Evolutionary conservation across 2,888 invertebrate species (phyloP).

Genomic region (Euplexia lucipara): DNA sequence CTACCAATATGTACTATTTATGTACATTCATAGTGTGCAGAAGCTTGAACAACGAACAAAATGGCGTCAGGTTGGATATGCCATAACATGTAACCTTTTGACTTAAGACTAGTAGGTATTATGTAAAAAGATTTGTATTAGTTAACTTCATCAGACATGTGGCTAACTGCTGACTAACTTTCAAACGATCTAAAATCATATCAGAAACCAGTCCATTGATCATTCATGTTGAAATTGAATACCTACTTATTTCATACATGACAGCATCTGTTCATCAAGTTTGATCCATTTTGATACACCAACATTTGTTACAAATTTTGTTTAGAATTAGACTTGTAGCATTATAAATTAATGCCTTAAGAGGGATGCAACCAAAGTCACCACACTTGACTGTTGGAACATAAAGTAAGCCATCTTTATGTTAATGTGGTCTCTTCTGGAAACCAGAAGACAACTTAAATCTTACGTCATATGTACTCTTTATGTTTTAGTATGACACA

Average conservation of each 20-base stretch:
- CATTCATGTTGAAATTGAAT: constrained; percentile 38
- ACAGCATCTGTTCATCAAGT: constrained; percentile 72
- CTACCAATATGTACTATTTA: no score
- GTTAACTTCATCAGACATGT: constrained; percentile 9
- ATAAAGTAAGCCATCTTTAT: neutral
- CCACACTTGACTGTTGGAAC: constrained; percentile 13
- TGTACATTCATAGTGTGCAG: no score
- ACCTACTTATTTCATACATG: constrained; percentile 15
- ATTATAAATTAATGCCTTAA: constrained; percentile 4
- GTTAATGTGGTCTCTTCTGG: neutral
- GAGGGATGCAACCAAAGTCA: constrained; percentile 12
- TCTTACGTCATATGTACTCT: constrained; percentile 9
- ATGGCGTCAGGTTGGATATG: no score
- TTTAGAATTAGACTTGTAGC: neutral
- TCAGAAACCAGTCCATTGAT: constrained; percentile 43
- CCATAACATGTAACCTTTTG: no score
- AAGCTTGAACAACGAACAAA: no score
- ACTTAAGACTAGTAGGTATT: constrained; percentile 7
- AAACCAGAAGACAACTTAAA: neutral
- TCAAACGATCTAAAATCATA: constrained; percentile 14
- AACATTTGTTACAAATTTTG: constrained; percentile 10
- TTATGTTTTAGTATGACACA: constrained; percentile 78
- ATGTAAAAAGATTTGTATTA: constrained; percentile 7
- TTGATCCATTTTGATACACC: constrained; percentile 74
- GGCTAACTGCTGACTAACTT: constrained; percentile 8